These are phyloP conservation scores for Syritta pipiens DNA, from an alignment of 2,888 invertebrate species.

Conservation along the genomic window DNA sequence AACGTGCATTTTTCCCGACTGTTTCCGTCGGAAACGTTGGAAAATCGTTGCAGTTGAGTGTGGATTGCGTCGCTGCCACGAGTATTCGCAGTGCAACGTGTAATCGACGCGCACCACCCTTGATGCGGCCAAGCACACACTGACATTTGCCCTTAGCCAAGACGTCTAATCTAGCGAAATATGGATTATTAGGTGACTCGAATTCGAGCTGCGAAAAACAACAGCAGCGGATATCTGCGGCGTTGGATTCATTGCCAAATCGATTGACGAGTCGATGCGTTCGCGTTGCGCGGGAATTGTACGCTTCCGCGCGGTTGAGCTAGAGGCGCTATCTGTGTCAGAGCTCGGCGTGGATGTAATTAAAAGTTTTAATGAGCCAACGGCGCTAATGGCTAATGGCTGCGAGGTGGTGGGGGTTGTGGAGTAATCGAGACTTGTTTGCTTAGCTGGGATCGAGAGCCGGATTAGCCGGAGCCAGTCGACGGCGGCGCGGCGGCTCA, in stretches of 20 bases:
- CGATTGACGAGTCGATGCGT: conserved; percentile 24
- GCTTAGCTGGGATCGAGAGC: conserved; percentile 26
- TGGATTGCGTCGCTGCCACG: not conserved
- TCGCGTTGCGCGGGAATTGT: conserved; percentile 21
- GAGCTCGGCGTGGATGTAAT: conserved; percentile 11
- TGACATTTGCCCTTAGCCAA: conserved; percentile 12
- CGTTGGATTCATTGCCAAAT: conserved; percentile 53
- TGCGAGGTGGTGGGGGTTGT: not conserved
- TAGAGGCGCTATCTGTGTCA: conserved; percentile 48
- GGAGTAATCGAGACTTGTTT: conserved; percentile 28
- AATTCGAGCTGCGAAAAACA: not conserved
- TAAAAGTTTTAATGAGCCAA: not conserved
- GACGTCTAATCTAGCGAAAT: too few species aligned
- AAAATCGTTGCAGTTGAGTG: conserved; percentile 22
- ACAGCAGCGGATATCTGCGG: not conserved
- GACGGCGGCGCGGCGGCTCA: not conserved
- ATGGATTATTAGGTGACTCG: conserved; percentile 33
- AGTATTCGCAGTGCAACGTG: conserved; percentile 5
- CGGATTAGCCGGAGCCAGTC: not conserved
- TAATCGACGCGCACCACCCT: conserved; percentile 35
- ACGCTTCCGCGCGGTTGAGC: conserved; percentile 49
- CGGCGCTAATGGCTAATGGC: conserved; percentile 30
- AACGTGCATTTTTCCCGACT: conserved; percentile 37
- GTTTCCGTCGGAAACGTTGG: conserved; percentile 37
- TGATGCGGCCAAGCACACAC: conserved; percentile 1